Base-by-base conservation (phyloP, 2,113 vertebrate genomes). In the Lates calcarifer region DNA sequence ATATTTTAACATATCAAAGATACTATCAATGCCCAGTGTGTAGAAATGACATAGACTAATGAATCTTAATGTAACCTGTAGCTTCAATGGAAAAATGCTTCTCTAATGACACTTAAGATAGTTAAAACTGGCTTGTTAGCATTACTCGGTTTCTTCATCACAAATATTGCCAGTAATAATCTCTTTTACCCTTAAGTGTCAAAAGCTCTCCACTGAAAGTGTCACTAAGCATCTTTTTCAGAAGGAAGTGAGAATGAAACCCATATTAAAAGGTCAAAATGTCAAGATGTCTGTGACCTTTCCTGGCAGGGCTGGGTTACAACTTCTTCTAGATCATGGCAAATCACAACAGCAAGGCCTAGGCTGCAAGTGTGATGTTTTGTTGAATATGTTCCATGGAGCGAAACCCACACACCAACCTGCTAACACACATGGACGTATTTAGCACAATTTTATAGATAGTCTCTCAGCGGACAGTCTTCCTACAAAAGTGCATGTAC, bases 371-470 rank as follows among this genome's bases (percentile, higher is more conserved):
- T 33, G 3, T 56, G 17, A 17, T 28, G 14, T 68, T 12, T 35
- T 67, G 22, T 26, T 82, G 22, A 67, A 39, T 49, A 37, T 47
- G 43, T 70, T 62, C 20, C 12, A 57, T 33, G 1, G n/a, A 70
- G 17, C 7, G 1, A 78, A 60, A 65, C 49, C 11, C 3, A 39
- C 55, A 57, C 37, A 87, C 37, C 33, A 49, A 53, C 58, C 47
- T 9, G 26, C 18, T 3, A 53, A 47, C 41, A 82, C 45, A 58
- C 58, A 62, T 1, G 2, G 9, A 49, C 10, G 14, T 26, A 45
- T 10, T 35, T 11, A 69, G 28, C n/a, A 70, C 55, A 84, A 28
- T 29, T 79, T 75, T 62, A 81, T 53, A 58, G 71, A 58, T 41
- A 35, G n/a, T n/a, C 18, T 58, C 26, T 49, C 41, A 68, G 6